phyloP scores from a whole-genome alignment of 2,797 vertebrate species.

The Nannoperca obscura region DNA sequence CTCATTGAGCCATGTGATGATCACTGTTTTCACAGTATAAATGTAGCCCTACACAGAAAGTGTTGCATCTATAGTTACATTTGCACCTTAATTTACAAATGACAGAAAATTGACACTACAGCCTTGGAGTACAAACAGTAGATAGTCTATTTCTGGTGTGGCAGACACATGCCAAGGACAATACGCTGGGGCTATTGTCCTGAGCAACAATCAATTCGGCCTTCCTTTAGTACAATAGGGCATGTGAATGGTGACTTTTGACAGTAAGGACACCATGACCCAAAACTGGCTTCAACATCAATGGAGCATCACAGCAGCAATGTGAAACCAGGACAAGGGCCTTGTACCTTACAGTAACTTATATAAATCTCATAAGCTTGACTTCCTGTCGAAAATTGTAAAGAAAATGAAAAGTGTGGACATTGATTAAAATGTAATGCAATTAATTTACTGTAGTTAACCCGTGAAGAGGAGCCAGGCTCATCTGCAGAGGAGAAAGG shows the following conservation, averaged over 20 bases:
- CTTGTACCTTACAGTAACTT: conserved; percentile 41
- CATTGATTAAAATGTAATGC: neutral
- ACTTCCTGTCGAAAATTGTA: neutral
- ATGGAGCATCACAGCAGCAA: conserved; percentile 53
- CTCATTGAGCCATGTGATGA: conserved; percentile 7
- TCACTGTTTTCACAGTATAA: conserved; percentile 1
- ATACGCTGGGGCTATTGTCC: conserved; percentile 16
- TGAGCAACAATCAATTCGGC: conserved; percentile 19
- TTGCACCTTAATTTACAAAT: neutral
- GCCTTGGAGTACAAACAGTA: conserved; percentile 4
- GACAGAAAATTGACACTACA: neutral
- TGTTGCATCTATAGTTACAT: neutral
- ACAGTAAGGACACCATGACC: conserved; percentile 77
- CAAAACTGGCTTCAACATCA: conserved; percentile 67
- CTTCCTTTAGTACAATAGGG: conserved; percentile 45
- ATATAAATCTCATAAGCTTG: conserved; percentile 15
- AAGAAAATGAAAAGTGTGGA: neutral
- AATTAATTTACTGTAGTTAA: conserved; percentile 39
- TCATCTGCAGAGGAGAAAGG: conserved; percentile 51
- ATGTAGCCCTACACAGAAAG: neutral
- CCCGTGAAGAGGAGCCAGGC: conserved; percentile 16
- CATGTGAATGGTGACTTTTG: conserved; percentile 72
- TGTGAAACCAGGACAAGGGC: conserved; percentile 52
- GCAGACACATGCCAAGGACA: conserved; percentile 10
- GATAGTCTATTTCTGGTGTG: conserved; percentile 15